Base-by-base conservation (phyloP, 2,888 invertebrate genomes). In the Neoscelio sp. region DNA sequence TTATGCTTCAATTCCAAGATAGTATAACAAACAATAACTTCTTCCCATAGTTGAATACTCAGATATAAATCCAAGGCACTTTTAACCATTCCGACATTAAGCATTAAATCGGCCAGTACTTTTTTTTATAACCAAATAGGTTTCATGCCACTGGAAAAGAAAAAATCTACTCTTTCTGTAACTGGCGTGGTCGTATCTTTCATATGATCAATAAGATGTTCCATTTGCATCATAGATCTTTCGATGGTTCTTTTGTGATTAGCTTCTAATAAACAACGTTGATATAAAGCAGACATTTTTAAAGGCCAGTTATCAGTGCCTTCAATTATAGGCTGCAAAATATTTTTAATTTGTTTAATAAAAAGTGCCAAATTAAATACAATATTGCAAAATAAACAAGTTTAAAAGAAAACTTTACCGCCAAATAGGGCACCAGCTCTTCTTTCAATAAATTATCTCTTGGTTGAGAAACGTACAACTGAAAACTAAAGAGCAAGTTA, bases 1-100 rank as follows among this genome's bases (percentile, higher is more conserved):
- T 97, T 97, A 86, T 98, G 97, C 30, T 95, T 92, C 82, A 97
- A 91, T 83, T 97, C 95, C 77, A 99, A 90, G 78, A 94, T 91
- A 35, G 96, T 96, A 88, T 99, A 99, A 91, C 99, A 99, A 0
- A 94, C 93, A 62, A 99, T 96, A 20, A 98, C 96, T 80, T 97
- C 95, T 85, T 98, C 97, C 98, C 99, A 99, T 17, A 96, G 91
- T 83, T 96, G 93, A 17, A 98, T 91, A 48, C 93, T 91, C 17
- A 94, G 91, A 88, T 94, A 97, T 58, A 96, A 91, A 80, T 97
- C 96, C 13, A 98, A 91, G 0, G 98, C 98, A 2, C 95, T 94
- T 89, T 97, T 97, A 1, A 95, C 93, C 78, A 96, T 92, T 5
- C 98, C 98, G 52, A 98, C 89, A 81, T 95, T 95, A 0, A 96